Evolutionary conservation across 2,888 invertebrate genomes (phyloP).

Genomic region (Hirtodrosophila alboralis): DNA sequence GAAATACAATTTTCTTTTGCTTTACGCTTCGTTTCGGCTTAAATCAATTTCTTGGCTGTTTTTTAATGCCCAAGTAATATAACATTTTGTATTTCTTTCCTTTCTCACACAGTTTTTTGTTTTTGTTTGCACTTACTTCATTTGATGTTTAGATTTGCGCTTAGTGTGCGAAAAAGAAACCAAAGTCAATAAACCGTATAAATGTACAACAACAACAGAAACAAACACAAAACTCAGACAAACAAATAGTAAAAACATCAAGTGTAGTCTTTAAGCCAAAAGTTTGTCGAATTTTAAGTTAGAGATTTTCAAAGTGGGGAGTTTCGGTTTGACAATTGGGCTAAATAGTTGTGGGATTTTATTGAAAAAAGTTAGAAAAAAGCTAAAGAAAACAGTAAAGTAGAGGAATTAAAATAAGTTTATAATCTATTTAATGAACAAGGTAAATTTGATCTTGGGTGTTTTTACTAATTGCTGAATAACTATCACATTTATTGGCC

Average conservation of each 20-base stretch:
- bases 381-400: slow-evolving; percentile 15
- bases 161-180: slow-evolving; percentile 69
- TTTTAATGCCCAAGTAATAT: slow-evolving; percentile 1
- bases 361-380: slow-evolving; percentile 31
- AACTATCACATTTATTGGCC: too few relatives aligned
- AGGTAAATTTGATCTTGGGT: too few relatives aligned
- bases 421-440: too few relatives aligned
- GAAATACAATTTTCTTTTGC: too few relatives aligned
- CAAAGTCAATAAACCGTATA: slow-evolving; percentile 74
- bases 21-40: too few relatives aligned
- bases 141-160: slow-evolving; percentile 63
- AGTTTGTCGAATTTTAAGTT: slow-evolving; percentile 12
- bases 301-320: slow-evolving; percentile 8
- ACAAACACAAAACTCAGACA: slow-evolving; percentile 26
- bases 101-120: slow-evolving; percentile 26
- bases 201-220: slow-evolving; percentile 37
- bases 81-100: slow-evolving; percentile 6
- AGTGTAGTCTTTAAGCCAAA: slow-evolving; percentile 19
- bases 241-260: slow-evolving; percentile 40
- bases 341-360: slow-evolving; percentile 22
- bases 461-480: too few relatives aligned
- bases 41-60: background rate
- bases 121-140: slow-evolving; percentile 66
- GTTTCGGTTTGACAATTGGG: slow-evolving; percentile 3
- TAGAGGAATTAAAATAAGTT: too few relatives aligned